These are phyloP conservation scores for Rhea pennata DNA, from an alignment of 2,113 vertebrate genomes.

Conservation along the genomic window DNA sequence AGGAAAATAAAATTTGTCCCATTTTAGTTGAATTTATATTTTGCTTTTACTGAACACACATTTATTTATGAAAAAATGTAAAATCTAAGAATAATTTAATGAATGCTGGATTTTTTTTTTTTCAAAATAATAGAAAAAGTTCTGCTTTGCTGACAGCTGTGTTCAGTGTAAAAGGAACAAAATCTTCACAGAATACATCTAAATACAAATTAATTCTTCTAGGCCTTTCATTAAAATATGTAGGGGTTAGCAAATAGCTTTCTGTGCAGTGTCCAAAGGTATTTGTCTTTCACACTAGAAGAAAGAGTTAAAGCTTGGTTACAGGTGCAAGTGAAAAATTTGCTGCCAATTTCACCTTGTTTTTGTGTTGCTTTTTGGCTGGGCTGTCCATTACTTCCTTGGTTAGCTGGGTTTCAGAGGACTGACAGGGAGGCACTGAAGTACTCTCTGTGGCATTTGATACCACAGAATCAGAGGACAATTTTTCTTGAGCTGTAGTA, in stretches of 20 bases:
- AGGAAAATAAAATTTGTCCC: constrained; percentile 63
- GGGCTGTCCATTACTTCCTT: constrained; percentile 84
- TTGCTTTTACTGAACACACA: constrained; percentile 49
- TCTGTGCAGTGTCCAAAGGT: constrained; percentile 72
- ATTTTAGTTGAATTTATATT: neutral
- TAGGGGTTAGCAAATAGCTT: constrained; percentile 59
- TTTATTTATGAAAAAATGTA: constrained; percentile 52
- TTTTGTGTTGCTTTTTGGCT: constrained; percentile 86
- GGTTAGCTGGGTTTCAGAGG: constrained; percentile 47
- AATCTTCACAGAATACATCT: constrained; percentile 28
- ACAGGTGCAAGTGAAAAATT: constrained; percentile 92
- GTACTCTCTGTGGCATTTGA: neutral
- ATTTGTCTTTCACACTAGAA: constrained; percentile 51
- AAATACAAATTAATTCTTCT: constrained; percentile 53
- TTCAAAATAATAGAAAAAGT: constrained; percentile 67
- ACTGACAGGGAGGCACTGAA: constrained; percentile 35
- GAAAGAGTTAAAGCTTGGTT: constrained; percentile 80
- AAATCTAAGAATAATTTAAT: constrained; percentile 71
- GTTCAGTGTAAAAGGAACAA: constrained; percentile 65
- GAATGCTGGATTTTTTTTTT: constrained; percentile 28
- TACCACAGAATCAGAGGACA: neutral
- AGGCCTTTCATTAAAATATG: constrained; percentile 59
- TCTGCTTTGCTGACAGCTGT: constrained; percentile 54
- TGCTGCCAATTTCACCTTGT: constrained; percentile 91
- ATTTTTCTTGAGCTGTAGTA: constrained; percentile 22